Evolutionary conservation across 2,113 vertebrate genomes (phyloP).

Genomic region (Callopanchax toddi): DNA sequence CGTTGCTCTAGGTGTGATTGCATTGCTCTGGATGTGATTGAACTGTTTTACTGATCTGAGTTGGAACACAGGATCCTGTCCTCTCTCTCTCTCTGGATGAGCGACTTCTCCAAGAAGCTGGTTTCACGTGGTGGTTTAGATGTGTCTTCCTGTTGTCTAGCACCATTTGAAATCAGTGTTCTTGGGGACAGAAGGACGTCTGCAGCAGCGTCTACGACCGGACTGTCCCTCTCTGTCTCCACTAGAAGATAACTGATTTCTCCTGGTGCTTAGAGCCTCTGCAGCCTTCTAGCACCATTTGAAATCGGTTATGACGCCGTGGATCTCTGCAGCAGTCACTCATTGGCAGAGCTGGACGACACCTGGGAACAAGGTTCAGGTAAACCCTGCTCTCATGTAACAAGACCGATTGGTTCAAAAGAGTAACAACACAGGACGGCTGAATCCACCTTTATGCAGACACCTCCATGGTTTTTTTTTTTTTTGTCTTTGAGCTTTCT

Average conservation of each 20-base stretch:
- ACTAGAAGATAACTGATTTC: conserved; percentile 99
- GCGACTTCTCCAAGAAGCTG: conserved; percentile 81
- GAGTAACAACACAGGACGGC: too few species aligned
- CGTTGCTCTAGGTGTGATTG: too few species aligned
- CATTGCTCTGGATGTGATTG: too few species aligned
- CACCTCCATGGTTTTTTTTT: too few species aligned
- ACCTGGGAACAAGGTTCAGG: too few species aligned
- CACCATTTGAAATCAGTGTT: conserved; percentile 92
- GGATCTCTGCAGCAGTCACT: conserved; percentile 74
- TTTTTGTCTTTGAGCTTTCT: too few species aligned
- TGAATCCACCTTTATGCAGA: too few species aligned
- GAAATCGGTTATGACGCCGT: conserved; percentile 99
- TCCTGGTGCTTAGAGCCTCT: conserved; percentile 95
- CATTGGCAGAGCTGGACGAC: background rate
- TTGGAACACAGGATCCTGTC: conserved; percentile 7
- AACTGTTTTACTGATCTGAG: too few species aligned
- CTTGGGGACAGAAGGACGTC: conserved; percentile 75
- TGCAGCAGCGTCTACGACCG: conserved; percentile 8
- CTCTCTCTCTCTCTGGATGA: too few species aligned
- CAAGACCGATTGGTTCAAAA: too few species aligned
- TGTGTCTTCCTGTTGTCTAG: conserved; percentile 81
- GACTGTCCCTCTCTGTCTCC: conserved; percentile 70
- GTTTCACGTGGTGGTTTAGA: conserved; percentile 89
- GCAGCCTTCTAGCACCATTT: conserved; percentile 99
- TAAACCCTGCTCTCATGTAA: too few species aligned